Evolutionary conservation across 2,797 vertebrate species (phyloP).

Genomic region (Sebastes hubbsi): DNA sequence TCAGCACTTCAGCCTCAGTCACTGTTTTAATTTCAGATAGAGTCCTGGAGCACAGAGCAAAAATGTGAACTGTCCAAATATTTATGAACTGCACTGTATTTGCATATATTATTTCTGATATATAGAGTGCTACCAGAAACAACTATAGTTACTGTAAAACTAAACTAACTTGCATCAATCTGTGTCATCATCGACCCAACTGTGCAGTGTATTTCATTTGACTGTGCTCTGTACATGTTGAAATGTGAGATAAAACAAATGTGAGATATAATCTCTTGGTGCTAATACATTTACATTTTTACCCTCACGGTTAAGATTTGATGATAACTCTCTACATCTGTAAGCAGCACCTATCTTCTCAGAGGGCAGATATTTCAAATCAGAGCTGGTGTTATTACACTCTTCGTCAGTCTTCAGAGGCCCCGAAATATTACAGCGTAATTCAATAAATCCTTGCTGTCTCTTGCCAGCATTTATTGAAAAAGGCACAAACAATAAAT

Average conservation of each 20-base stretch:
- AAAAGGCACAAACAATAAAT: conserved; percentile 69
- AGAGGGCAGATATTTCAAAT: conserved; percentile 50
- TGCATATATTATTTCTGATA: conserved; percentile 12
- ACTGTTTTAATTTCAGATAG: not conserved
- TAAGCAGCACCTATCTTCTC: conserved; percentile 30
- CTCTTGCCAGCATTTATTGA: conserved; percentile 70
- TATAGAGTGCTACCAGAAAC: not conserved
- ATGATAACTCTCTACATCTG: conserved; percentile 41
- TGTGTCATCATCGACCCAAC: not conserved
- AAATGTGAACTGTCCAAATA: not conserved
- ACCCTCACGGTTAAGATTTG: conserved; percentile 19
- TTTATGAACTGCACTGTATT: not conserved
- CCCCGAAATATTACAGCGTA: conserved; percentile 55
- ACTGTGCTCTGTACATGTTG: not conserved
- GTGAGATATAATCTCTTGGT: not conserved
- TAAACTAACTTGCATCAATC: not conserved
- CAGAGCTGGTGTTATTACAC: conserved; percentile 42
- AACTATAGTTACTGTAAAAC: not conserved
- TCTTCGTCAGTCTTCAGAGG: conserved; percentile 44
- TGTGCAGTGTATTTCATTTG: not conserved
- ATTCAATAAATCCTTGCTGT: conserved; percentile 66
- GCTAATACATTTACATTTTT: not conserved
- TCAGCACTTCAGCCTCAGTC: not conserved
- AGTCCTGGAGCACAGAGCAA: not conserved
- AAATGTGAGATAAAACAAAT: conserved; percentile 4